A percentile compares a stretch with the other conserved stretches of the same genome.
Conservation (phyloP, 1,140 invertebrate genomes). For the Ceratitis capitata region DNA sequence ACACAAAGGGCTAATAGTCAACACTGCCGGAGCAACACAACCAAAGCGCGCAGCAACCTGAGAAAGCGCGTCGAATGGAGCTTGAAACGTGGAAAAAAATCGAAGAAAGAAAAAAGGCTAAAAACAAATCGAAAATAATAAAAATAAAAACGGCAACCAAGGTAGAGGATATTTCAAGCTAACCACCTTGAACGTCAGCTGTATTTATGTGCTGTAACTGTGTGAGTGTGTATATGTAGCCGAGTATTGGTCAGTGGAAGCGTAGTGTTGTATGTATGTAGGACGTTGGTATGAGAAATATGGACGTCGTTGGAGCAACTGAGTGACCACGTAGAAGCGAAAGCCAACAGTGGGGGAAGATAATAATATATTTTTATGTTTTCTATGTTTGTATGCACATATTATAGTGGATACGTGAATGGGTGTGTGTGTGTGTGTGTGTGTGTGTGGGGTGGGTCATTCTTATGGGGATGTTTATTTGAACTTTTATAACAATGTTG, state of each 20-base stretch:
- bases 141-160: not conserved
- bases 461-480: constrained; percentile 35
- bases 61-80: not conserved
- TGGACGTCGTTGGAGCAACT: not conserved
- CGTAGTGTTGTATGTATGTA: not conserved
- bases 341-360: not conserved
- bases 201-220: not conserved
- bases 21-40: not conserved
- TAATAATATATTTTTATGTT: constrained; percentile 7
- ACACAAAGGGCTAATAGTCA: not conserved
- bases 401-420: not conserved
- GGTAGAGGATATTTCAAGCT: not conserved
- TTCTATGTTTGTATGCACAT: not conserved
- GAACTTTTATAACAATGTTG: constrained; percentile 36
- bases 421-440: not conserved
- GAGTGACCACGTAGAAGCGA: not conserved
- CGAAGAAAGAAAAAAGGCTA: not conserved
- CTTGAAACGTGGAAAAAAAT: not conserved
- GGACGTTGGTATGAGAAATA: not conserved
- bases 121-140: not conserved
- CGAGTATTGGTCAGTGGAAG: not conserved
- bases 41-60: not conserved
- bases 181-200: constrained; percentile 6
- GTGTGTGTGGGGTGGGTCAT: not conserved
- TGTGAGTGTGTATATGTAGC: not conserved